Percentiles rank a stretch among this genome's conserved stretches.
phyloP scores from a whole-genome alignment of 2,888 invertebrate species.

The Willowsia nigromaculata region DNA sequence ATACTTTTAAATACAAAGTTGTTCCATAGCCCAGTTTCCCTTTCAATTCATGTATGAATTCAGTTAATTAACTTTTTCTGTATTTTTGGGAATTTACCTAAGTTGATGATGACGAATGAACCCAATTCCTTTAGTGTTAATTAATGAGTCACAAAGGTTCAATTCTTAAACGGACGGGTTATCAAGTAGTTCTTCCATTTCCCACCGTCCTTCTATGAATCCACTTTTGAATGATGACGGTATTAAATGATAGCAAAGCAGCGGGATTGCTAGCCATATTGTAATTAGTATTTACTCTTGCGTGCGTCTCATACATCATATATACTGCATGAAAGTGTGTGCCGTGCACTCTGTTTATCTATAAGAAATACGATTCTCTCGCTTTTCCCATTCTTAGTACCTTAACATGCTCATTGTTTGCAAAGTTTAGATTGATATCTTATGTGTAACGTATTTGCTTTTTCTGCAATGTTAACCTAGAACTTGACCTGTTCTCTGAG shows the following conservation, averaged over 20 bases:
- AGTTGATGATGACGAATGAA: no score
- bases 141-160: background rate
- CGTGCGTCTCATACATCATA: background rate
- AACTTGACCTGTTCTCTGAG: conserved; percentile 6
- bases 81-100: no score
- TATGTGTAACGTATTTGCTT: background rate
- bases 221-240: conserved; percentile 5
- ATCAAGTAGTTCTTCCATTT: no score
- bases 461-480: background rate
- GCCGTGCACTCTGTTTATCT: background rate
- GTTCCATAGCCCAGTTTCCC: background rate
- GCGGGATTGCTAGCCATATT: background rate
- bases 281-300: conserved; percentile 8
- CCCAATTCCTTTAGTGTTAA: no score
- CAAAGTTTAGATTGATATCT: no score
- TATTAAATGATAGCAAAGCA: background rate
- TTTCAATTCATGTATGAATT: background rate
- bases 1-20: no score
- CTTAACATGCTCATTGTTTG: background rate
- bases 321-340: background rate
- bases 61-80: no score
- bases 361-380: background rate
- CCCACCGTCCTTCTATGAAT: background rate
- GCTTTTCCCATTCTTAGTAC: background rate
- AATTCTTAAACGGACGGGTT: no score